These are phyloP conservation scores for Crotalus tigris DNA, from an alignment of 2,113 vertebrate genomes.

Conservation along the genomic window DNA sequence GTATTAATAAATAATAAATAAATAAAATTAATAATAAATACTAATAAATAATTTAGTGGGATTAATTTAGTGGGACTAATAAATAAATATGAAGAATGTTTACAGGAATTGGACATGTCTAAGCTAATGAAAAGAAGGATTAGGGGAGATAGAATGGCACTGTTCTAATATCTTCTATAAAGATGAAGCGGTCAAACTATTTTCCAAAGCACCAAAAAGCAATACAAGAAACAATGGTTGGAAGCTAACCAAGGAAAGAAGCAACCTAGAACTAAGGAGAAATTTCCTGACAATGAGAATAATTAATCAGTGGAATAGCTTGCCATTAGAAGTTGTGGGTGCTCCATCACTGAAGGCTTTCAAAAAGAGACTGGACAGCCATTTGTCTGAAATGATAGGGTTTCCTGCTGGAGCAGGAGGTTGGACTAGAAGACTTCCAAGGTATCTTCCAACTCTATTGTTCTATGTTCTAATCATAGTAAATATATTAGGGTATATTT, in stretches of 20 bases:
- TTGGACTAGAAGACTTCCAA: neutral
- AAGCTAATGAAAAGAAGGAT: neutral
- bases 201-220: neutral
- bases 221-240: neutral
- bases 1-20: neutral
- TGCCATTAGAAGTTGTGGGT: neutral
- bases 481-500: neutral
- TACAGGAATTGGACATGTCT: neutral
- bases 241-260: neutral
- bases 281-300: neutral
- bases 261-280: neutral
- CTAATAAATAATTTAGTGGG: neutral
- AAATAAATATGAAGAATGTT: neutral
- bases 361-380: too few species aligned
- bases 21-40: neutral
- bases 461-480: neutral
- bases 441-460: neutral
- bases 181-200: neutral
- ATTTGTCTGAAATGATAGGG: neutral
- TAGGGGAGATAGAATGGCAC: neutral
- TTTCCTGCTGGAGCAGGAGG: neutral
- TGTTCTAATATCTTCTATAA: neutral
- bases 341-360: neutral
- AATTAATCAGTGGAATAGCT: neutral
- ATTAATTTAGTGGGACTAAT: neutral